A percentile compares a stretch with the other conserved stretches of the same genome.
phyloP scores from a whole-genome alignment of 2,888 invertebrate species.

The Allolobophora icterica region DNA sequence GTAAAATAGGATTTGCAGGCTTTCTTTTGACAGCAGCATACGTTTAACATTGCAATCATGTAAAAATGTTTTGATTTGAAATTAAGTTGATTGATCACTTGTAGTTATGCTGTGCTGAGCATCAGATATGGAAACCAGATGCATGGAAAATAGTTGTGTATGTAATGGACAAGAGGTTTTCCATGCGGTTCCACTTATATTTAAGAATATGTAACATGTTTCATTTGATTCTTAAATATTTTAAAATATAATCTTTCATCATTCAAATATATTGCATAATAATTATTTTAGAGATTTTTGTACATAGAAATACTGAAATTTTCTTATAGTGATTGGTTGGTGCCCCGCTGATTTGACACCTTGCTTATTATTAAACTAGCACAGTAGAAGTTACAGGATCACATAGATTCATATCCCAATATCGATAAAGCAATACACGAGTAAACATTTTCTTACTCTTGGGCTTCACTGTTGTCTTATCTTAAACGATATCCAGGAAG shows the following conservation, averaged over 20 bases:
- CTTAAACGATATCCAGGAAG: neutral
- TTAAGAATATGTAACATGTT: neutral
- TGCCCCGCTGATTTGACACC: neutral
- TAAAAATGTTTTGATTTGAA: conserved; percentile 3
- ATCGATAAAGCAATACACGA: neutral
- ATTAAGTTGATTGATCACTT: neutral
- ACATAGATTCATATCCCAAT: neutral
- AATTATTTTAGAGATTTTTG: neutral
- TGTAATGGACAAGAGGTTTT: no score
- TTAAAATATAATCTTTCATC: neutral
- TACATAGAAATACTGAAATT: neutral
- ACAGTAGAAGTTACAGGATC: neutral
- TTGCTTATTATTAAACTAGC: neutral
- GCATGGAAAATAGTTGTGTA: neutral
- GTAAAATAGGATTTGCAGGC: neutral
- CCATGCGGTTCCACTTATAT: neutral
- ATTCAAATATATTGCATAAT: neutral
- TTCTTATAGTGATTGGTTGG: neutral
- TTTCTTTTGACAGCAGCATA: neutral
- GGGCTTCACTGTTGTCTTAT: neutral
- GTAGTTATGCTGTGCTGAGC: neutral
- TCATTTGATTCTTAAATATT: neutral
- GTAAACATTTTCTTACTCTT: neutral
- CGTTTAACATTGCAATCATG: neutral
- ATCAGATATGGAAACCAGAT: neutral